Conservation (phyloP, 2,888 invertebrate species). For the Hirtodrosophila trivittata region DNA sequence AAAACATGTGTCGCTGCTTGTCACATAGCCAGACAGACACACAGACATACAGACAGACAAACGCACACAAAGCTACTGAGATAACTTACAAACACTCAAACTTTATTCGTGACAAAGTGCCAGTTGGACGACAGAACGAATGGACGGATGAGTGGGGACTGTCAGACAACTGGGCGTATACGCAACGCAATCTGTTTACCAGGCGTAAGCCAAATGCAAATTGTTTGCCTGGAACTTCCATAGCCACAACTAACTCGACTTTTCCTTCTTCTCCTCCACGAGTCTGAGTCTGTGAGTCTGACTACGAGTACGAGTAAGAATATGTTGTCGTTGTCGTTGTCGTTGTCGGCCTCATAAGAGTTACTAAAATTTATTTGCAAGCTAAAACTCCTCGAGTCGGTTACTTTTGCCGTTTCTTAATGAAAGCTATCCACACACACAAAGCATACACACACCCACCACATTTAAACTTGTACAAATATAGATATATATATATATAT, state of each 20-base stretch:
- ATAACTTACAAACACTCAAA: slow-evolving; percentile 67
- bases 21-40: slow-evolving; percentile 35
- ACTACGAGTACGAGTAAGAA: no score
- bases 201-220: slow-evolving; percentile 59
- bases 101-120: slow-evolving; percentile 56
- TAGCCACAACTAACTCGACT: slow-evolving; percentile 59
- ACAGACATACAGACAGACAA: slow-evolving; percentile 1
- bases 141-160: neutral
- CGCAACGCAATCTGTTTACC: slow-evolving; percentile 52
- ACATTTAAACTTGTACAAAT: neutral
- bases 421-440: slow-evolving; percentile 37
- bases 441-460: slow-evolving; percentile 2
- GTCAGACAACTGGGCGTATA: slow-evolving; percentile 51
- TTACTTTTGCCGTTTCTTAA: slow-evolving; percentile 50
- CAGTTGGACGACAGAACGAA: slow-evolving; percentile 29
- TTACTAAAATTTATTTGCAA: slow-evolving; percentile 66
- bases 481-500: no score
- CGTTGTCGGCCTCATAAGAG: slow-evolving; percentile 30
- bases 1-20: slow-evolving; percentile 61
- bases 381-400: slow-evolving; percentile 48
- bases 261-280: slow-evolving; percentile 3
- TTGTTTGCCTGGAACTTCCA: slow-evolving; percentile 55
- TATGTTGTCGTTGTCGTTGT: slow-evolving; percentile 2
- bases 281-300: neutral
- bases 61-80: slow-evolving; percentile 40